Base-by-base conservation (phyloP, 2,888 invertebrate species). In the Euplagia quadripunctaria region DNA sequence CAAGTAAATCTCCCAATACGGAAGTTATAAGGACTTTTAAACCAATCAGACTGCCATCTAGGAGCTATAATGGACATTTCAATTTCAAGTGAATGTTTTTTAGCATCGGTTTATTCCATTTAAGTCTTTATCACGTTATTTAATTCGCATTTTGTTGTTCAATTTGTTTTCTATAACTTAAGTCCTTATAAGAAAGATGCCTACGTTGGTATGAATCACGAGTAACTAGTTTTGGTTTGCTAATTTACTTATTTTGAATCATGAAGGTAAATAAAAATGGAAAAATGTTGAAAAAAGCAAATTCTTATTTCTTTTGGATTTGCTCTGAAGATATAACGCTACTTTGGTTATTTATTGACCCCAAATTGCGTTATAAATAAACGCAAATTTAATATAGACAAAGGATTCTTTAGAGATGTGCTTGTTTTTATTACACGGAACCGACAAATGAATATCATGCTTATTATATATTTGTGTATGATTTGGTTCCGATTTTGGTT, bases 101-200 rank as follows among this genome's bases (percentile, higher is more conserved):
- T 12, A 49, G 49, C 5, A 66, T 1, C 31, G 17, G 31, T 66
- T 66, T 31, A 49, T 61, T 12, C 55, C 68, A 31, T 68, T 61
- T 31, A 46, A 31, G 58, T 46, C 58, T 58, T 46, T 68, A 68
- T 58, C 14, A 43, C 1, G n/a, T 3, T 20, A 58, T 58, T 31
- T 14, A 0, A 58, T 43, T 20, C 20, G 42, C 17, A 31, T 61
- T 68, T 43, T 20, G 4, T 20, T 11, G 20, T 58, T 61, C 61
- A 61, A 69, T 61, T 69, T 58, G 12, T 46, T 17, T 61, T 46
- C 43, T 55, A 67, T 46, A 7, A 20, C 58, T 69, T 61, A 69
- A 17, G 31, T 17, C 61, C 20, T 49, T 69, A 17, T 46, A 14
- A 31, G 14, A 1, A 17, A 61, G 11, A 43, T 46, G 31, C 31